These are phyloP conservation scores for Anas georgica DNA, from an alignment of 2,797 vertebrate genomes.

Conservation along the genomic window DNA sequence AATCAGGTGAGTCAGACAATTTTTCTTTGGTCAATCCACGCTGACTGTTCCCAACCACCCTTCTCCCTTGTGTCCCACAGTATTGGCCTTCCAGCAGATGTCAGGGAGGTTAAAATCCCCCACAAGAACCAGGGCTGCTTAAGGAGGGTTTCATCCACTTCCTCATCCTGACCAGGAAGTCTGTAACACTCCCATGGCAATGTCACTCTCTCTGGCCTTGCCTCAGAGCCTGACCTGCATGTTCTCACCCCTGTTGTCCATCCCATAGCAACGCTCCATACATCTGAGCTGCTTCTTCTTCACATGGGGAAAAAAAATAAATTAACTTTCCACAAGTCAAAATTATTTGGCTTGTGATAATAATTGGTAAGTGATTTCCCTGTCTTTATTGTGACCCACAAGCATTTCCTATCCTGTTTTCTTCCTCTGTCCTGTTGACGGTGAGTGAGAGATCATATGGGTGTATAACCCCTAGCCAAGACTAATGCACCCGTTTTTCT, in stretches of 20 bases:
- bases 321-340: background rate
- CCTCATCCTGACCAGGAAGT: background rate
- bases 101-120: background rate
- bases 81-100: background rate
- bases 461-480: background rate
- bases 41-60: background rate
- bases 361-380: background rate
- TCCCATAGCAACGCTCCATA: background rate
- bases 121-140: background rate
- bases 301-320: background rate
- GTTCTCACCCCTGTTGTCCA: background rate
- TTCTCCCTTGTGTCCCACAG: background rate
- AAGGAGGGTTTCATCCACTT: background rate
- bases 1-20: background rate
- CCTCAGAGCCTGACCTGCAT: background rate
- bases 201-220: background rate
- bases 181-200: background rate
- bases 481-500: background rate
- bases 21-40: background rate
- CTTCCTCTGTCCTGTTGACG: background rate
- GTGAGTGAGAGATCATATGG: background rate
- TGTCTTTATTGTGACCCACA: background rate
- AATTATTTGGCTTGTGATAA: background rate
- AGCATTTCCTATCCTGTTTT: background rate
- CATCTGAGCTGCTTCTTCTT: background rate